These are phyloP conservation scores for Cryptophagus acutangulus DNA, from an alignment of 2,888 invertebrate genomes.

Conservation along the genomic window DNA sequence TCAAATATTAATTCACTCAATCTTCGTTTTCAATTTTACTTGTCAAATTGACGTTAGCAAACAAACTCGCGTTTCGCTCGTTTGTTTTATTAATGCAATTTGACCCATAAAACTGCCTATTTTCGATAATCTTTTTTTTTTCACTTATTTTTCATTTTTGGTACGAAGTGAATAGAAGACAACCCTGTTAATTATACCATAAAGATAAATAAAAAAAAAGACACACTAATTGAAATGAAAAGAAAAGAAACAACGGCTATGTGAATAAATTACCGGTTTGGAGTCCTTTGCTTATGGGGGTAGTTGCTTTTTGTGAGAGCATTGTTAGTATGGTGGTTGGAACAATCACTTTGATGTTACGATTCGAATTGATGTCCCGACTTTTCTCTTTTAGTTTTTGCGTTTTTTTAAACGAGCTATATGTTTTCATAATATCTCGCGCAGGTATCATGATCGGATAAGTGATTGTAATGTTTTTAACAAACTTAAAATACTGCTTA, in stretches of 20 bases:
- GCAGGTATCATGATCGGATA: constrained; percentile 64
- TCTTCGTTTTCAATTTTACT: no score
- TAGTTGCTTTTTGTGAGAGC: constrained; percentile 23
- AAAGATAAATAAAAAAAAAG: no score
- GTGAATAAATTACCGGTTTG: constrained; percentile 27
- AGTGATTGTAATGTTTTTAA: constrained; percentile 51
- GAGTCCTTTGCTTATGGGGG: constrained; percentile 21
- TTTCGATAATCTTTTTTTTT: no score
- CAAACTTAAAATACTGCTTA: constrained; percentile 42
- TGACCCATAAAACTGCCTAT: no score
- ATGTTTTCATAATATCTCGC: constrained; percentile 41
- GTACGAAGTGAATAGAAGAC: no score
- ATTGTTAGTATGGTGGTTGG: constrained; percentile 36
- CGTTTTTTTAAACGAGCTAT: constrained; percentile 38
- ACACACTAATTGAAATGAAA: neutral
- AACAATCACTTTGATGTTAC: constrained; percentile 42
- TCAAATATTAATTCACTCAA: no score
- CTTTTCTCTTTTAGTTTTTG: constrained; percentile 49
- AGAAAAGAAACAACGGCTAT: neutral
- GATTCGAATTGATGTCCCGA: constrained; percentile 46
- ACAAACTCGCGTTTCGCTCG: no score
- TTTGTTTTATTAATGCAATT: no score
- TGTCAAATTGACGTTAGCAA: no score
- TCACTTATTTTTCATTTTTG: no score
- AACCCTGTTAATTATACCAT: no score